phyloP scores from a whole-genome alignment of 2,113 vertebrate species.

The Ammodramus savannarum region DNA sequence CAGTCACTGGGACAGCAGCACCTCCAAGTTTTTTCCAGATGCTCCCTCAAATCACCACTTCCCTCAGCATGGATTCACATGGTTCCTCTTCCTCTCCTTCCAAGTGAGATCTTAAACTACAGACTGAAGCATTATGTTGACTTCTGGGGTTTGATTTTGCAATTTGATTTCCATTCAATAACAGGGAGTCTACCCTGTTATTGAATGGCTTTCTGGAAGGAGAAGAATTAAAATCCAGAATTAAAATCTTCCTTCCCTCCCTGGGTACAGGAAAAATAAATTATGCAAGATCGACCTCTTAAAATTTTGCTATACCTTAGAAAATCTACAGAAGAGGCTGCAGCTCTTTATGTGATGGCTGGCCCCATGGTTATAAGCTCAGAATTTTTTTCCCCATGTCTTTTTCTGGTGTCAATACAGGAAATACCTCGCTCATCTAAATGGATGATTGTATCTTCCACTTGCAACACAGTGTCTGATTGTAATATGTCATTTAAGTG shows the following conservation, averaged over 20 bases:
- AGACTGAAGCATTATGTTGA: not conserved
- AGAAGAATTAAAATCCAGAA: not conserved
- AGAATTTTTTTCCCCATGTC: not conserved
- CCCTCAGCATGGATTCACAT: not conserved
- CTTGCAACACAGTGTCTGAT: not conserved
- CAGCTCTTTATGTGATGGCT: not conserved
- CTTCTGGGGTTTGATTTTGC: not conserved
- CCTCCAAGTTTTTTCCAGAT: not conserved
- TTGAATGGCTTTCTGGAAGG: not conserved
- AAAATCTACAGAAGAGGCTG: not conserved
- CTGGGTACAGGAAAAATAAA: not conserved
- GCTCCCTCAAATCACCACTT: not conserved
- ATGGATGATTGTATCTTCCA: not conserved
- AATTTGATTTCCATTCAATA: not conserved
- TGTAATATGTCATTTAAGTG: not conserved
- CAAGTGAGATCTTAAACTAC: not conserved
- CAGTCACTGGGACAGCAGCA: not conserved
- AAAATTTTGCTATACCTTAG: not conserved
- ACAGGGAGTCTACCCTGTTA: not conserved
- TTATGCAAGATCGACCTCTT: not conserved
- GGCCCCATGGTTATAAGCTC: not conserved
- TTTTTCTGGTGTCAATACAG: not conserved
- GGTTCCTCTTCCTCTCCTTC: not conserved
- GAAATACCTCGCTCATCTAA: not conserved
- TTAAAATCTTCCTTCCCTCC: not conserved